Percentiles rank a stretch among this genome's conserved stretches.
Evolutionary conservation across 2,797 vertebrate species (phyloP).

Genomic region (Coccyzus lansbergi): DNA sequence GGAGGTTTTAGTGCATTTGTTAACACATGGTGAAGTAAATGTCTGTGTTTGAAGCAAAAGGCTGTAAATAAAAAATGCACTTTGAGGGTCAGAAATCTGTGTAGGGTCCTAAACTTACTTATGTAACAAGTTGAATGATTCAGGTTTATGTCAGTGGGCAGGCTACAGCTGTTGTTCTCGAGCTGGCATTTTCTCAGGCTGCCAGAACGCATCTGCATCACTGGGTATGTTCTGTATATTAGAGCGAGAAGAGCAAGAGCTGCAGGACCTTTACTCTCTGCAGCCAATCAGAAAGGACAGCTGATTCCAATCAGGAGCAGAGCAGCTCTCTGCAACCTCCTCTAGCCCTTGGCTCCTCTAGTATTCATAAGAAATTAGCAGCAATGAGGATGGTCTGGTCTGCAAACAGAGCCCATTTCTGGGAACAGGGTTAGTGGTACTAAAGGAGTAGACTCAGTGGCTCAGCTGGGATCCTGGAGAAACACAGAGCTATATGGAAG

Average conservation of each 20-base stretch:
- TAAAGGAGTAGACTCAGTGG: constrained; percentile 32
- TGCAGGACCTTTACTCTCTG: constrained; percentile 73
- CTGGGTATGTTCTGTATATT: constrained; percentile 48
- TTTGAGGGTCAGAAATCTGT: constrained; percentile 13
- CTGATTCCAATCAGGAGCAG: constrained; percentile 58
- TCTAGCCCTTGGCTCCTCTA: constrained; percentile 43
- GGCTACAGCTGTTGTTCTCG: constrained; percentile 79
- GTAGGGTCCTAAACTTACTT: constrained; percentile 39
- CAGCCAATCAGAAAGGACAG: constrained; percentile 69
- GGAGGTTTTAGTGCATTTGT: not conserved
- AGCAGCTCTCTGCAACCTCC: constrained; percentile 70
- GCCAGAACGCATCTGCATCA: constrained; percentile 81
- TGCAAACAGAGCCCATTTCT: not conserved
- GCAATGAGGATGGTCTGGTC: constrained; percentile 13
- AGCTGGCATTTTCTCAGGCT: constrained; percentile 78
- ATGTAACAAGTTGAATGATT: constrained; percentile 76
- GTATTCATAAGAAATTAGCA: constrained; percentile 69
- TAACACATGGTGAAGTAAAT: not conserved
- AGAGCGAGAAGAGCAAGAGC: constrained; percentile 65
- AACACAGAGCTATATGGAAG: constrained; percentile 47
- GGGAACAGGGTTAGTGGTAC: not conserved
- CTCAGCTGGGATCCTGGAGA: constrained; percentile 68
- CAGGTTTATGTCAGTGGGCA: constrained; percentile 65
- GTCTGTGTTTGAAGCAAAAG: not conserved
- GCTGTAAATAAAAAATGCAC: not conserved